Conservation (phyloP, 30 jellyfish, hydroid and myxozoan species). For the Sanderia malayensis region DNA sequence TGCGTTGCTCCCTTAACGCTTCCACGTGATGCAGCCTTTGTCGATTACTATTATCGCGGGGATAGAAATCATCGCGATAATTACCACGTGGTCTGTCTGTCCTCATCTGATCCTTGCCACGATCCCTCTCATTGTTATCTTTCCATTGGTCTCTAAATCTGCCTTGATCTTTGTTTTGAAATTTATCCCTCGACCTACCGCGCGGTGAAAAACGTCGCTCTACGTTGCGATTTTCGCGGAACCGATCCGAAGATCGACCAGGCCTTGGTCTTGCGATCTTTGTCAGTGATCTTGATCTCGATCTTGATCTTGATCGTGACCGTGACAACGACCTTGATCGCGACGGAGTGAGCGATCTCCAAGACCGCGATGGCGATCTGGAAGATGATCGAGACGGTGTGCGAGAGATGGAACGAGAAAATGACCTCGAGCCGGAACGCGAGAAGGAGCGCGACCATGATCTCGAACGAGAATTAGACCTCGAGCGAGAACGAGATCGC, state of each 20-base stretch:
- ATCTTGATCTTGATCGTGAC: slow-evolving; percentile 11
- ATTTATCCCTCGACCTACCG: slow-evolving; percentile 45
- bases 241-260: slow-evolving; percentile 36
- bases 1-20: slow-evolving; percentile 16
- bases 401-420: slow-evolving; percentile 48
- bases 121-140: slow-evolving; percentile 50
- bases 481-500: slow-evolving; percentile 63
- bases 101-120: slow-evolving; percentile 12
- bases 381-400: slow-evolving; percentile 63
- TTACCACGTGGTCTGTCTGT: slow-evolving; percentile 50
- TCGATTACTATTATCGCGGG: slow-evolving; percentile 45
- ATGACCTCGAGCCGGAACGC: slow-evolving; percentile 58
- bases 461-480: slow-evolving; percentile 55
- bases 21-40: slow-evolving; percentile 26
- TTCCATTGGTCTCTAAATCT: slow-evolving; percentile 26
- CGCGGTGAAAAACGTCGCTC: background rate
- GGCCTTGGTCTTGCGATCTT: slow-evolving; percentile 36
- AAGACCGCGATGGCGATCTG: slow-evolving; percentile 21
- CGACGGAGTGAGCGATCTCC: slow-evolving; percentile 33
- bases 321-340: slow-evolving; percentile 62
- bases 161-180: slow-evolving; percentile 37
- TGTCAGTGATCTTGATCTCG: background rate
- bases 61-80: slow-evolving; percentile 39
- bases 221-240: slow-evolving; percentile 25
- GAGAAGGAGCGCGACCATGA: slow-evolving; percentile 48